Percentiles rank a stretch among this genome's conserved stretches.
Evolutionary conservation across 2,888 invertebrate species (phyloP).

Genomic region (Aporophyla lueneburgensis): DNA sequence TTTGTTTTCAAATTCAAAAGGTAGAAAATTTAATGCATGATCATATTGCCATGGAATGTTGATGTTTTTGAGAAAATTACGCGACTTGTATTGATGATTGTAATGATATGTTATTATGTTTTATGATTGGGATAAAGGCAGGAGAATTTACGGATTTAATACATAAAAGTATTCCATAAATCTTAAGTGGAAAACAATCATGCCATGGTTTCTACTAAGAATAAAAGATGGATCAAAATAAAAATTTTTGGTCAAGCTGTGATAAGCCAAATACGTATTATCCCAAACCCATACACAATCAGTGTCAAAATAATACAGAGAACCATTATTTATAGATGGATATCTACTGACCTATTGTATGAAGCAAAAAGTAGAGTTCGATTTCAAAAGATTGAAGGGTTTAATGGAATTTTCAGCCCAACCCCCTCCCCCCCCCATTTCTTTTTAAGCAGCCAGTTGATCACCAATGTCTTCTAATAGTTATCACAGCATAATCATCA

Average conservation of each 20-base stretch:
- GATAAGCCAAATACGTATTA: neutral
- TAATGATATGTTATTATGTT: neutral
- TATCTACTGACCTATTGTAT: neutral
- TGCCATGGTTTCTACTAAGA: neutral
- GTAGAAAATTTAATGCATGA: neutral
- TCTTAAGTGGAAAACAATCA: neutral
- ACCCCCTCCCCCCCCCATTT: neutral
- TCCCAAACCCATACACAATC: conserved; percentile 1
- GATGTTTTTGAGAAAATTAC: neutral
- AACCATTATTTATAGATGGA: neutral
- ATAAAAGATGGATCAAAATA: conserved; percentile 6
- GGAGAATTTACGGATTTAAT: neutral
- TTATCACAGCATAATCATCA: neutral
- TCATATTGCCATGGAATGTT: neutral
- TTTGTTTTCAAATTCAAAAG: neutral
- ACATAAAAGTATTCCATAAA: neutral
- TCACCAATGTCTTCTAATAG: neutral
- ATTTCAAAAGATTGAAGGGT: neutral
- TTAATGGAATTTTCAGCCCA: neutral
- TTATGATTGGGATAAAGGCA: too few relatives aligned
- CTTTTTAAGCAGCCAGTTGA: neutral
- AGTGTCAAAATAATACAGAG: neutral
- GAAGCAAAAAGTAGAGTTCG: neutral
- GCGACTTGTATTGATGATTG: neutral
- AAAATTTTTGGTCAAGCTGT: neutral